Base-by-base conservation (phyloP, 2,888 invertebrate species). In the Girardia tigrina region DNA sequence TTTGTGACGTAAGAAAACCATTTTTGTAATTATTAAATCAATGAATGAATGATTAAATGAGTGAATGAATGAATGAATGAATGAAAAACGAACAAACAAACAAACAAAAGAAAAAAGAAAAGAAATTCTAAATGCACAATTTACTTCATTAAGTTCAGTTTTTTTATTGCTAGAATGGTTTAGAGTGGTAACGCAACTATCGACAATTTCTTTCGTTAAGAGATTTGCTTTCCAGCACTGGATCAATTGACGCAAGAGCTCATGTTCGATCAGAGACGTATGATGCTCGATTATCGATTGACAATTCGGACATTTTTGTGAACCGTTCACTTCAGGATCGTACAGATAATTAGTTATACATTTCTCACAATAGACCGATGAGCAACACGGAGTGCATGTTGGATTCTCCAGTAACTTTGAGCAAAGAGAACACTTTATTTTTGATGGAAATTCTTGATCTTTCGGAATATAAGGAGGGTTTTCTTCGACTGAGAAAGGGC, bases 401-500 rank as follows among this genome's bases (percentile, higher is more conserved):
- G 36, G 36, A 36, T 36, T 36, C 16, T 36, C 36, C 8, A 36
- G 36, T 36, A 36, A 36, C 16, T 36, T 36, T 16, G 16, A 36
- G 16, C 36, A 36, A 36, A 36, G 36, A 36, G 36, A 36, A 16
- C 36, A 36, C 16, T 36, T 36, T 12, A 36, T 36, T 36, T 36
- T 36, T 8, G 36, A 36, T 36, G 36, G 36, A 36, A 36, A 36
- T 36, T 36, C 36, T 36, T 36, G 36, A 36, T 36, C 36, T 36
- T 36, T 36, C 16, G 36, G 36, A 36, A 36, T 36, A 36, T 36
- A 36, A 36, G 78, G 77, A 16, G 75, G 72, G 27, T 76, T 77
- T 12, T 78, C 78, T 28, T 78, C 74, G 12, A 29, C 27, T 23
- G 80, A 86, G 81, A 88, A 88, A 26, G 88, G 89, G 26, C 88